Evolutionary conservation across 2,113 vertebrate species (phyloP).

Genomic region (Limanda limanda): DNA sequence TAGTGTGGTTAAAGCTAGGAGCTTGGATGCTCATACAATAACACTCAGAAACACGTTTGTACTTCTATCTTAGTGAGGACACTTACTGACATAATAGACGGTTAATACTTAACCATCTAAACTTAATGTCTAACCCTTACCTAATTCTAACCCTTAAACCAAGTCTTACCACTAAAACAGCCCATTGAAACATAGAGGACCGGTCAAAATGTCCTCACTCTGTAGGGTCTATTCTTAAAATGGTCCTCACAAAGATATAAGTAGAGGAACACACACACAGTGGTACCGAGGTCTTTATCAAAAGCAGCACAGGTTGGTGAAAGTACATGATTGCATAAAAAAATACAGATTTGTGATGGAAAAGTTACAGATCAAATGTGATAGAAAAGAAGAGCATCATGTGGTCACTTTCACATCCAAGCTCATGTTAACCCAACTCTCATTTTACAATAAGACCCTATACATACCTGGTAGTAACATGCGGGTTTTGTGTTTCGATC

Average conservation of each 20-base stretch:
- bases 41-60: not conserved
- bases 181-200: not conserved
- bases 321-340: constrained; percentile 44
- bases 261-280: not conserved
- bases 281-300: constrained; percentile 28
- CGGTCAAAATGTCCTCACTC: not conserved
- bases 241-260: not conserved
- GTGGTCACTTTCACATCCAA: not conserved
- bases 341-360: constrained; percentile 35
- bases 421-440: no score
- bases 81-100: no score
- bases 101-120: no score
- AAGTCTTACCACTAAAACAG: no score
- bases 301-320: constrained; percentile 32
- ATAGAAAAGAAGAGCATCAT: not conserved
- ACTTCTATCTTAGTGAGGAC: no score
- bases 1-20: constrained; percentile 11
- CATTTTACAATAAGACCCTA: no score
- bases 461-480: no score
- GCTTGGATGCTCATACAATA: not conserved
- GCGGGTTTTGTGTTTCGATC: not conserved
- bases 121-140: no score
- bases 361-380: constrained; percentile 22
- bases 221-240: no score
- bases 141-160: no score